Base-by-base conservation (phyloP, 2,888 invertebrate genomes). In the Himalopsyche anomala region DNA sequence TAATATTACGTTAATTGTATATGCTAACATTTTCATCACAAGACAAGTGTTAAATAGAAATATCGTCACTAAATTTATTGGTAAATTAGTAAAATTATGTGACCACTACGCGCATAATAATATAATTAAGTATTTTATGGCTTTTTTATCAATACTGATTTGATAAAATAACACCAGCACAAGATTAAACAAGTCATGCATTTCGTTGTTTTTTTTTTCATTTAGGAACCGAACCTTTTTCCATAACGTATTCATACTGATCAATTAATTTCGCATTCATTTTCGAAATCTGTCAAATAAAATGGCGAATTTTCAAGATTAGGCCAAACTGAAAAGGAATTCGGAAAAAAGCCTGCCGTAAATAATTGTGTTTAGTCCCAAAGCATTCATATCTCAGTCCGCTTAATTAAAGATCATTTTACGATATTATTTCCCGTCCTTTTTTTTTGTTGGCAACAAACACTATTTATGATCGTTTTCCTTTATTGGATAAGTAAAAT, bases 401-500 rank as follows among this genome's bases (percentile, higher is more conserved):
- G 28, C 19, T 62, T 62, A 62, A 62, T 62, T 62, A 62, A 62
- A 19, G 62, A 62, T 62, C 19, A 19, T 19, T 62, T 62, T 19
- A 62, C 62, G 62, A 62, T 62, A 62, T 62, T 62, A 62, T 62
- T 62, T 62, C 28, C 28, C 62, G 28, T 62, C 28, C 19, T 62
- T 62, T 62, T 62, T 62, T 62, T 62, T 62, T 62, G 56, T 56
- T 56, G n/a, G 19, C 6, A 62, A 62, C 62, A 62, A 62, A 62
- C 62, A 62, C 62, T 62, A 62, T 62, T 62, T 62, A 62, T 19
- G 62, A 62, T 62, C 62, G 62, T 62, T 62, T 62, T 62, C 62
- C 62, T 62, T 62, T 62, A 62, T 62, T 19, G 28, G 62, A 62
- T 19, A 19, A 19, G 62, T 15, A 62, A 62, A 17, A 19, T 62